These are phyloP conservation scores for Phylloscopus collybita DNA, from an alignment of 2,797 vertebrate species.

Conservation along the genomic window DNA sequence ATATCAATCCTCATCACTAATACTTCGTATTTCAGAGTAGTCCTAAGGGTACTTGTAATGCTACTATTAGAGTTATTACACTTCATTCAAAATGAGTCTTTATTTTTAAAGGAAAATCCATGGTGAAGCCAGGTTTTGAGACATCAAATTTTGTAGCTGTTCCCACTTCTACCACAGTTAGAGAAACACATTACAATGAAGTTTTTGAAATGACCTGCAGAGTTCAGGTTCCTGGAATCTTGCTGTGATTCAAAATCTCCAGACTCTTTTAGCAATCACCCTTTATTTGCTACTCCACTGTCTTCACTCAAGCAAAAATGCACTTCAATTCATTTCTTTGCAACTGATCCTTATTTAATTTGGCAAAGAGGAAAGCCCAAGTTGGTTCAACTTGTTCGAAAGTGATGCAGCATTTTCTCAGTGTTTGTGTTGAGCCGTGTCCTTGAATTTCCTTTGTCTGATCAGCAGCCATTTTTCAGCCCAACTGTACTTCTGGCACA, in stretches of 20 bases:
- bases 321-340: conserved; percentile 34
- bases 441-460: conserved; percentile 56
- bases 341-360: conserved; percentile 26
- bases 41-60: not conserved
- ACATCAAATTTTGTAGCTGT: conserved; percentile 39
- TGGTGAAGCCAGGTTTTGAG: conserved; percentile 24
- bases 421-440: rapidly evolving
- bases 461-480: conserved; percentile 51
- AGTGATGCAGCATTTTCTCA: conserved; percentile 57
- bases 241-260: not conserved
- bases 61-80: not conserved
- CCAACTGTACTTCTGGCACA: conserved; percentile 21
- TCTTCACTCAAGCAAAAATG: not conserved
- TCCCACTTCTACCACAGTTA: conserved; percentile 23
- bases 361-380: not conserved
- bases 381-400: not conserved
- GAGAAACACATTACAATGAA: not conserved
- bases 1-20: not conserved
- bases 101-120: conserved; percentile 42
- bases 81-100: conserved; percentile 18
- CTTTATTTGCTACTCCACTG: conserved; percentile 20
- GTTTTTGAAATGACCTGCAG: conserved; percentile 15
- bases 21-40: conserved; percentile 14
- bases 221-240: not conserved
- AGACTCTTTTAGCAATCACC: conserved; percentile 11